A percentile compares a stretch with the other conserved stretches of the same genome.
Evolutionary conservation across 2,888 invertebrate species (phyloP).

Genomic region (Petrolisthes cinctipes): DNA sequence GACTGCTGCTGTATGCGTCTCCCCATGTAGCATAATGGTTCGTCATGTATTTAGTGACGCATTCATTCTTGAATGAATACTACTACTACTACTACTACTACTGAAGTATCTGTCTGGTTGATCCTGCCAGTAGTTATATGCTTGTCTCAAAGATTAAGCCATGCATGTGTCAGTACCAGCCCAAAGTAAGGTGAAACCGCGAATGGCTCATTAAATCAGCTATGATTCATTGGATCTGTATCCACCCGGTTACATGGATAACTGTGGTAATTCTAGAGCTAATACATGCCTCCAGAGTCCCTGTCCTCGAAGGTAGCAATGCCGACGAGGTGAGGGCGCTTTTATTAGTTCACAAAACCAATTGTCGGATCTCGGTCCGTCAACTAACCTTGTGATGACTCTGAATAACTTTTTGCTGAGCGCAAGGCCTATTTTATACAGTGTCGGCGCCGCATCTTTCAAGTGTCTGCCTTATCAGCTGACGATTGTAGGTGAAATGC

Average conservation of each 20-base stretch:
- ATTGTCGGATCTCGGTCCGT: background rate
- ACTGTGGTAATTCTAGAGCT: background rate
- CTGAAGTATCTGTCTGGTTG: no score
- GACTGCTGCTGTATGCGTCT: no score
- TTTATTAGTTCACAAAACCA: background rate
- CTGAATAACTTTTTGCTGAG: no score
- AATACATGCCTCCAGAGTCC: background rate
- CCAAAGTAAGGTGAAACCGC: background rate
- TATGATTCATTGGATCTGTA: background rate
- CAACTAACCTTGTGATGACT: background rate
- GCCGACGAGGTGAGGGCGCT: background rate
- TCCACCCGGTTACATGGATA: background rate
- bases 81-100: no score
- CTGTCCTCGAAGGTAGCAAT: background rate
- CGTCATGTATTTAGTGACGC: no score
- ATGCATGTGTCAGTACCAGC: no score
- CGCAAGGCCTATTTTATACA: no score
- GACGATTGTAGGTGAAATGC: slow-evolving; percentile 78
- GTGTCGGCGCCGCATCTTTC: slow-evolving; percentile 70
- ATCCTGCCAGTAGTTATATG: no score
- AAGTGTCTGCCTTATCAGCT: slow-evolving; percentile 80
- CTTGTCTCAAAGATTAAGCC: no score
- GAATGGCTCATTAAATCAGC: slow-evolving; percentile 1
- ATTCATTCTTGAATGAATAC: no score
- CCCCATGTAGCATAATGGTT: no score